A percentile compares a stretch with the other conserved stretches of the same genome.
These are phyloP conservation scores for Enteromius unitaeniatus DNA, from an alignment of 2,797 vertebrate genomes.

Conservation along the genomic window DNA sequence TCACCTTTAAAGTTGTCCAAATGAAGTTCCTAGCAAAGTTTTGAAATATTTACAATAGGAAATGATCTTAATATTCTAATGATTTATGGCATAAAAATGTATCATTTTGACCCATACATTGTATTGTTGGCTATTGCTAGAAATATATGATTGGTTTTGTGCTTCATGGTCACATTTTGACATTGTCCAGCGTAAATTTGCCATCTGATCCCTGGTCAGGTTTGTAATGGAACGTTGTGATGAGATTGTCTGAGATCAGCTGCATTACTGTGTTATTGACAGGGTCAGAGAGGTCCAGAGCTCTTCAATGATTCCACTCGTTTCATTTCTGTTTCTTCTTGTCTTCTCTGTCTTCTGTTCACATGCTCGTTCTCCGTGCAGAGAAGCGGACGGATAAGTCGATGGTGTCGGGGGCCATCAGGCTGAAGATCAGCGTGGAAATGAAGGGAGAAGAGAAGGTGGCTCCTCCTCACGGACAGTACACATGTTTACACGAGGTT, in stretches of 20 bases:
- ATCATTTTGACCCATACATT: neutral
- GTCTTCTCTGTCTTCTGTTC: neutral
- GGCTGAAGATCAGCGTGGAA: slow-evolving; percentile 96
- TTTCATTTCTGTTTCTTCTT: neutral
- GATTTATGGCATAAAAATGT: neutral
- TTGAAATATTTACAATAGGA: neutral
- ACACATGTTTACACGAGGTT: slow-evolving; percentile 97
- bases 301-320: neutral
- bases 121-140: neutral
- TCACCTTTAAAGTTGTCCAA: neutral
- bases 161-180: neutral
- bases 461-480: slow-evolving; percentile 94
- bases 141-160: neutral
- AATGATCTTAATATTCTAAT: neutral
- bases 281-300: neutral
- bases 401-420: slow-evolving; percentile 94
- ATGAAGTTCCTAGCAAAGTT: neutral
- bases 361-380: slow-evolving; percentile 61
- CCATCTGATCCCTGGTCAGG: neutral
- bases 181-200: neutral
- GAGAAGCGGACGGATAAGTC: slow-evolving; percentile 98
- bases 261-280: slow-evolving; percentile 16
- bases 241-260: slow-evolving; percentile 28
- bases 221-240: slow-evolving; percentile 19
- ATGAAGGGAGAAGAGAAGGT: slow-evolving; percentile 98